Evolutionary conservation across 2,113 vertebrate species (phyloP).

Genomic region (Psittacus erithacus): DNA sequence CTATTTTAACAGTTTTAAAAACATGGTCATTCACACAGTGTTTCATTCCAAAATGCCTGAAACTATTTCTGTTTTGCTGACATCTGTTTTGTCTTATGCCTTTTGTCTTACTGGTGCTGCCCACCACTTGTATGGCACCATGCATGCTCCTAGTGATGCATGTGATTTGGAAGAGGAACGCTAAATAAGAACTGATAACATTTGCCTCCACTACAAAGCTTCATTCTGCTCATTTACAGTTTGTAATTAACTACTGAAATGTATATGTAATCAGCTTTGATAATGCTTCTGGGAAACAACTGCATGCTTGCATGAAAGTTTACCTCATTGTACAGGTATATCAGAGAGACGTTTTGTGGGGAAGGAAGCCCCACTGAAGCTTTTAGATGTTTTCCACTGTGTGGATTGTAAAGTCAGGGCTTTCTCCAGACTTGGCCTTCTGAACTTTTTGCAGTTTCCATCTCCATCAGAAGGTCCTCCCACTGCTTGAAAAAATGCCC

Average conservation of each 20-base stretch:
- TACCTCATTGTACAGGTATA: not conserved
- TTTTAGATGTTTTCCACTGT: not conserved
- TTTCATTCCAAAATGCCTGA: not conserved
- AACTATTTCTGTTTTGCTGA: not conserved
- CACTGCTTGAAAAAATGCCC: not conserved
- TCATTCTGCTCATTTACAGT: not conserved
- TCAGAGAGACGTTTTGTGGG: not conserved
- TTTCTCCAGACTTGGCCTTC: not conserved
- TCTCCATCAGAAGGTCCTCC: fast-evolving
- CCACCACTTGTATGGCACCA: not conserved
- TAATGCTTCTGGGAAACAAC: not conserved
- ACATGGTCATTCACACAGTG: not conserved
- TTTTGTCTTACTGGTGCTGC: not conserved
- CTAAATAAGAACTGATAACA: not conserved
- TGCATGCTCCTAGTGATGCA: fast-evolving
- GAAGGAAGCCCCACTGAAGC: not conserved
- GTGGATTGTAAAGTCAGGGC: not conserved
- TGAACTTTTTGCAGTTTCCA: not conserved
- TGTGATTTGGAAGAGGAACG: not conserved
- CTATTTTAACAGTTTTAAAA: not conserved
- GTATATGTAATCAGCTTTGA: not conserved
- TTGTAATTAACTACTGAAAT: not conserved
- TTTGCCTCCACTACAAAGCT: not conserved
- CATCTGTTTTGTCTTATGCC: not conserved
- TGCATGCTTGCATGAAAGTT: not conserved